Percentiles rank a stretch among this genome's conserved stretches.
phyloP scores from a whole-genome alignment of 2,797 vertebrate genomes.

The Synaphobranchus kaupii region DNA sequence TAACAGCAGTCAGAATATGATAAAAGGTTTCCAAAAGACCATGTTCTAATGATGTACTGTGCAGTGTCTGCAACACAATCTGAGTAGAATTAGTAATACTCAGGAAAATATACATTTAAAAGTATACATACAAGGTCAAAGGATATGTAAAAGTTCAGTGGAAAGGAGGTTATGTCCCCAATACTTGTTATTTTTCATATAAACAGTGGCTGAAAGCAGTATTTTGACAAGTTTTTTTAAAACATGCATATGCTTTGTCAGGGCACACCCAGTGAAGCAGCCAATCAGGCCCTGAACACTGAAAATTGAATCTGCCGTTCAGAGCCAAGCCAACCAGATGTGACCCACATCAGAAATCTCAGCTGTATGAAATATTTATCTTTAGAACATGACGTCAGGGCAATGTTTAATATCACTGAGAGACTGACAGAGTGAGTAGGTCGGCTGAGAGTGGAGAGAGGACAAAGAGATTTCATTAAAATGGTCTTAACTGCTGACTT shows the following conservation, averaged over 20 bases:
- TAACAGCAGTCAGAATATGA: background rate
- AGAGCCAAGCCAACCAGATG: constrained; percentile 2
- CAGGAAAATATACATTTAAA: too few species aligned
- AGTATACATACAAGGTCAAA: background rate
- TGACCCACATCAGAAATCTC: constrained; percentile 14
- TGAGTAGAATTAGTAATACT: too few species aligned
- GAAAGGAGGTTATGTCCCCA: background rate
- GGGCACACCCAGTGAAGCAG: background rate
- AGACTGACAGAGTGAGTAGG: background rate
- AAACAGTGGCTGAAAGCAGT: background rate
- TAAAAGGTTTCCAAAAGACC: background rate
- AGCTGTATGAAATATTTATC: constrained; percentile 17
- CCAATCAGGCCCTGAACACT: background rate
- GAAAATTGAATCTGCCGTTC: background rate
- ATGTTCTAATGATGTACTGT: background rate
- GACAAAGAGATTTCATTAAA: background rate
- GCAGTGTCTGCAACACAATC: background rate
- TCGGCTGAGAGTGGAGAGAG: background rate
- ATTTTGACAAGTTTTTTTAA: background rate
- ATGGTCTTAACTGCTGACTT: background rate
- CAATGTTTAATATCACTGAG: background rate
- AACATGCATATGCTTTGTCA: background rate
- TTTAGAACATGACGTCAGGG: background rate
- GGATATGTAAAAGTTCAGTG: background rate
- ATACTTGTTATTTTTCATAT: background rate